phyloP scores from a whole-genome alignment of 2,888 invertebrate genomes.

The Diloba caeruleocephala region DNA sequence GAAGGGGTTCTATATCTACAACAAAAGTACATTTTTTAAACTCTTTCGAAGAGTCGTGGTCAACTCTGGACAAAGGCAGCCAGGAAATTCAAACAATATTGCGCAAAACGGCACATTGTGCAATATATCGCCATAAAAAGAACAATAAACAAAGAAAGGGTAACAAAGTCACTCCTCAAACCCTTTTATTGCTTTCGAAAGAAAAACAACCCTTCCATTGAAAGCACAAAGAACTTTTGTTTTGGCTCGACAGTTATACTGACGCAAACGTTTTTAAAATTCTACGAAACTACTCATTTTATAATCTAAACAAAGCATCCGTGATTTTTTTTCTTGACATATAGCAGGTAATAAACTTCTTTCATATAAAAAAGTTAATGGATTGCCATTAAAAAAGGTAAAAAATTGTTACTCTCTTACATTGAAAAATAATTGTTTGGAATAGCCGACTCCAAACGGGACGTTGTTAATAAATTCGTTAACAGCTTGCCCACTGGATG shows the following conservation, averaged over 20 bases:
- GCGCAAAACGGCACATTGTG: slow-evolving; percentile 75
- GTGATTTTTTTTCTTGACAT: slow-evolving; percentile 48
- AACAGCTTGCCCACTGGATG: slow-evolving; percentile 16
- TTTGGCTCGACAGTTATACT: slow-evolving; percentile 76
- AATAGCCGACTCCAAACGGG: slow-evolving; percentile 38
- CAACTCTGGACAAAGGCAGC: slow-evolving; percentile 48
- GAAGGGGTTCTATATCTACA: slow-evolving; percentile 31
- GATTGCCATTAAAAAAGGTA: slow-evolving; percentile 47
- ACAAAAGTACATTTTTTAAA: slow-evolving; percentile 31
- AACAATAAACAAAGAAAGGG: slow-evolving; percentile 79
- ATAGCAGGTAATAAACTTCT: slow-evolving; percentile 53
- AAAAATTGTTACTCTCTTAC: slow-evolving; percentile 35
- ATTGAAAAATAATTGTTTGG: slow-evolving; percentile 45
- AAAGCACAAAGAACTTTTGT: slow-evolving; percentile 75
- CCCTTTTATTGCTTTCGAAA: slow-evolving; percentile 79
- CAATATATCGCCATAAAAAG: slow-evolving; percentile 74
- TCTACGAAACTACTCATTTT: slow-evolving; percentile 67
- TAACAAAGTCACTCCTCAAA: slow-evolving; percentile 80
- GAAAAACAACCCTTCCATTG: slow-evolving; percentile 86
- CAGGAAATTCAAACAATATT: slow-evolving; percentile 64
- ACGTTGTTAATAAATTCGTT: slow-evolving; percentile 41
- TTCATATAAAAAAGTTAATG: slow-evolving; percentile 45
- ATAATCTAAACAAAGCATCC: slow-evolving; percentile 49
- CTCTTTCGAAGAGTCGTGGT: slow-evolving; percentile 40
- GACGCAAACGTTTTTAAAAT: slow-evolving; percentile 72